Evolutionary conservation across 2,797 vertebrate genomes (phyloP).

Genomic region (Peromyscus attwateri): DNA sequence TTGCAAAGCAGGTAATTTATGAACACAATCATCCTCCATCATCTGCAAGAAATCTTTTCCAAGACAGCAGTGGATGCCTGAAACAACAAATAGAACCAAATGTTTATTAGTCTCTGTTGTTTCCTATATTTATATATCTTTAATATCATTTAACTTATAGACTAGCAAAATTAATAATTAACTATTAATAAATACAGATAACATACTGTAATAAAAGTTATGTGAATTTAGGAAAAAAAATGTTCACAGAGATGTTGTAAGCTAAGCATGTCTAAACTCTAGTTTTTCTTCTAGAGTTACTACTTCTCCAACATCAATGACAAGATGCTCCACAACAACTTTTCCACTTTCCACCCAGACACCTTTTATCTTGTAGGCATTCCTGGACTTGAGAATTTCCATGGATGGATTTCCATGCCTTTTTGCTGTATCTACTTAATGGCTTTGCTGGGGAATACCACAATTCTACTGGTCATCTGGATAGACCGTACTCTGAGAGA

Average conservation of each 20-base stretch:
- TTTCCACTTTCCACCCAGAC: constrained; percentile 56
- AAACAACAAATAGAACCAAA: background rate
- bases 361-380: constrained; percentile 73
- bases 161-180: background rate
- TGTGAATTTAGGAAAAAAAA: background rate
- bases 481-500: constrained; percentile 40
- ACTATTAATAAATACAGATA: background rate
- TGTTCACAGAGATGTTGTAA: background rate
- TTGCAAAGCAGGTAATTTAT: background rate
- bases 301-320: background rate
- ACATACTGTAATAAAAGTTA: background rate
- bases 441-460: constrained; percentile 69
- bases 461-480: constrained; percentile 68
- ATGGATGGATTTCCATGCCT: constrained; percentile 73
- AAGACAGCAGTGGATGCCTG: background rate
- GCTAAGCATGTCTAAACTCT: background rate
- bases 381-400: constrained; percentile 64
- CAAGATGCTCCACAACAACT: constrained; percentile 57
- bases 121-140: background rate
- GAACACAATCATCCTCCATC: background rate
- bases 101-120: background rate
- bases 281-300: background rate
- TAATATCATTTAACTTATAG: background rate
- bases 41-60: background rate
- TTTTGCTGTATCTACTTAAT: constrained; percentile 67